Percentiles rank a stretch among this genome's conserved stretches.
These are phyloP conservation scores for Cephus nigrinus DNA, from an alignment of 2,888 invertebrate genomes.

Conservation along the genomic window DNA sequence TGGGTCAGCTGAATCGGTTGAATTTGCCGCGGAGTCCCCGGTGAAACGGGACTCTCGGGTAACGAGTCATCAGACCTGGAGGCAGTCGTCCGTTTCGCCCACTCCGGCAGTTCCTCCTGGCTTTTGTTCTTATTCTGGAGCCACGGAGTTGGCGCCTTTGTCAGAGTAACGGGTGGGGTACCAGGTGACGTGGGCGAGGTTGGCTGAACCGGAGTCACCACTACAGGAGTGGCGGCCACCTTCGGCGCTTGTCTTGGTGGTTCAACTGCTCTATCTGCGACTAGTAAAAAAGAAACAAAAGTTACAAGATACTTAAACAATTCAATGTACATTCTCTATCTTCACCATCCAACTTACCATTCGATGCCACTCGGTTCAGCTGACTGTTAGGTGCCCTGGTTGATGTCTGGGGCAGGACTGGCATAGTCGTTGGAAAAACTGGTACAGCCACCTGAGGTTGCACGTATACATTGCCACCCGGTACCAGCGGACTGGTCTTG, in stretches of 20 bases:
- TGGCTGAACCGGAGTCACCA: constrained; percentile 35
- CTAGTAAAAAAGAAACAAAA: not conserved
- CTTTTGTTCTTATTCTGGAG: constrained; percentile 61
- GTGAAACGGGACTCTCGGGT: constrained; percentile 64
- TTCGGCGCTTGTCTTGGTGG: constrained; percentile 48
- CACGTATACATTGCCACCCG: constrained; percentile 68
- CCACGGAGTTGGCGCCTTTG: constrained; percentile 74
- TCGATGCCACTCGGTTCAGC: constrained; percentile 34
- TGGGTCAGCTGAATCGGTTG: constrained; percentile 36
- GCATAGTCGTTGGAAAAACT: constrained; percentile 70
- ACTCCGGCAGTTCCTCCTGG: constrained; percentile 68
- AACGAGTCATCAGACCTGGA: constrained; percentile 45
- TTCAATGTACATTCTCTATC: not conserved
- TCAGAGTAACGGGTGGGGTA: constrained; percentile 65
- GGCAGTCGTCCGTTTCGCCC: constrained; percentile 63
- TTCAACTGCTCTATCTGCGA: constrained; percentile 36
- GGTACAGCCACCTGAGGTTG: constrained; percentile 75
- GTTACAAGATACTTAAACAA: not conserved
- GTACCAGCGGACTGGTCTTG: constrained; percentile 67
- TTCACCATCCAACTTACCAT: constrained; percentile 25
- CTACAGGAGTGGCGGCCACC: constrained; percentile 20
- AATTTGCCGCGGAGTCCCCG: constrained; percentile 61
- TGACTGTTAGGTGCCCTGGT: constrained; percentile 11
- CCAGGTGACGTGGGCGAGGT: constrained; percentile 56
- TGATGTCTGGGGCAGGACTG: constrained; percentile 50